These are phyloP conservation scores for Electrophaes corylata DNA, from an alignment of 2,888 invertebrate genomes.

Conservation along the genomic window DNA sequence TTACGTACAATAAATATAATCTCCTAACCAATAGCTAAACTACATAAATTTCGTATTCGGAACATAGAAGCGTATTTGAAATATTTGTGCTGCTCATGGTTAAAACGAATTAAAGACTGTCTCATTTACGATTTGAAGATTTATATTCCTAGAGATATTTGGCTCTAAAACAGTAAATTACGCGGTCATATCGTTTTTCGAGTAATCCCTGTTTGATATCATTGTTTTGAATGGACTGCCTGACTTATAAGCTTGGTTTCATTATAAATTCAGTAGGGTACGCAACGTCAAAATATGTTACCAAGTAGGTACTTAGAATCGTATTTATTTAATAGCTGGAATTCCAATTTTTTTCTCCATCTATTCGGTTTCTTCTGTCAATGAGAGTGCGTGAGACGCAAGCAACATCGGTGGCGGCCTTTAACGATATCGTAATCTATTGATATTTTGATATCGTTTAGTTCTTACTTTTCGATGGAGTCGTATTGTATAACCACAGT, in stretches of 20 bases:
- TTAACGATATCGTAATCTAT: constrained; percentile 72
- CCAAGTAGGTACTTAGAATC: background rate
- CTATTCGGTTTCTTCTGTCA: constrained; percentile 67
- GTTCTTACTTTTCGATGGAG: constrained; percentile 74
- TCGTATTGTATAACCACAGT: constrained; percentile 67
- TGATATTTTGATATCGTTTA: constrained; percentile 73
- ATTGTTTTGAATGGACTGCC: background rate
- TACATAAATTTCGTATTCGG: background rate
- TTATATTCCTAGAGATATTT: constrained; percentile 35
- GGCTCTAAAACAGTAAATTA: constrained; percentile 11
- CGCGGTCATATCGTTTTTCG: background rate
- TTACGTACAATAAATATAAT: too few species aligned
- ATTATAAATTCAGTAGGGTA: background rate
- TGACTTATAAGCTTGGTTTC: background rate
- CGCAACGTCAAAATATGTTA: background rate
- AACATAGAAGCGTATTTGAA: background rate
- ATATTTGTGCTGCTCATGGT: constrained; percentile 23
- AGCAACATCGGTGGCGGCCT: constrained; percentile 58
- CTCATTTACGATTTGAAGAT: constrained; percentile 32
- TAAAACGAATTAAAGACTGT: constrained; percentile 35
- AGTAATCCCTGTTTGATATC: background rate
- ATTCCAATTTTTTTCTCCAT: constrained; percentile 71
- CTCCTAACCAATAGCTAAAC: too few species aligned
- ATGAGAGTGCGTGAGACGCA: constrained; percentile 67
- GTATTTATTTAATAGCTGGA: background rate